phyloP scores from a whole-genome alignment of 2,113 vertebrate genomes.

The Hiodon tergisus region DNA sequence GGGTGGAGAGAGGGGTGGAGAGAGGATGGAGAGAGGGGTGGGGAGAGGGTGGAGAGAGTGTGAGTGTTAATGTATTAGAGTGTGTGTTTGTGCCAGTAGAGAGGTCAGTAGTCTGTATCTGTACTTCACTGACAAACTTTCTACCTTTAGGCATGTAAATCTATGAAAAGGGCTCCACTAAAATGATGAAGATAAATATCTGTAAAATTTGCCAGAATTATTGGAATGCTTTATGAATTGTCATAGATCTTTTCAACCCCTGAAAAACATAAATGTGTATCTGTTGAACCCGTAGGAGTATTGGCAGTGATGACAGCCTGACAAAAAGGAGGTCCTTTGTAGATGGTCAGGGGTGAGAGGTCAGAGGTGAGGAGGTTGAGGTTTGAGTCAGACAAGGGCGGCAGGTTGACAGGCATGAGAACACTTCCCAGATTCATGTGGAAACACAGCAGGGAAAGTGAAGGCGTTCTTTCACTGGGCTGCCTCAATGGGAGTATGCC shows the following conservation, averaged over 20 bases:
- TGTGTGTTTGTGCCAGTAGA: background rate
- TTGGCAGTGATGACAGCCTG: slow-evolving; percentile 8
- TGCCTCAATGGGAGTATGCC: background rate
- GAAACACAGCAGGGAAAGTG: background rate
- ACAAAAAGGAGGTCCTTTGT: background rate
- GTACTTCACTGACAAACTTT: background rate
- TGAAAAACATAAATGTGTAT: slow-evolving; percentile 7
- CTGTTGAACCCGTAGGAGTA: background rate
- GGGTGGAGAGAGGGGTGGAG: no score
- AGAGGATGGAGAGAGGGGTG: no score
- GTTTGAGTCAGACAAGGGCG: slow-evolving; percentile 39
- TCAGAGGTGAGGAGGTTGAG: slow-evolving; percentile 42
- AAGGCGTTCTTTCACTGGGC: background rate
- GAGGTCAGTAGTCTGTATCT: background rate
- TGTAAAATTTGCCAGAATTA: background rate
- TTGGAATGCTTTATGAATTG: background rate
- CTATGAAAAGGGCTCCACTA: no score
- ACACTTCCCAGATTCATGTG: slow-evolving; percentile 30
- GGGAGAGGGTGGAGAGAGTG: no score
- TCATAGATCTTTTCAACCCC: background rate
- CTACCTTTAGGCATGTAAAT: background rate
- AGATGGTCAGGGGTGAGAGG: slow-evolving; percentile 27
- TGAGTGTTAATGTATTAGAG: background rate
- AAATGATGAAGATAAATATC: no score
- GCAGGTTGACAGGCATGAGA: slow-evolving; percentile 51